Evolutionary conservation across 2,113 vertebrate species (phyloP).

Genomic region (Rissa tridactyla): DNA sequence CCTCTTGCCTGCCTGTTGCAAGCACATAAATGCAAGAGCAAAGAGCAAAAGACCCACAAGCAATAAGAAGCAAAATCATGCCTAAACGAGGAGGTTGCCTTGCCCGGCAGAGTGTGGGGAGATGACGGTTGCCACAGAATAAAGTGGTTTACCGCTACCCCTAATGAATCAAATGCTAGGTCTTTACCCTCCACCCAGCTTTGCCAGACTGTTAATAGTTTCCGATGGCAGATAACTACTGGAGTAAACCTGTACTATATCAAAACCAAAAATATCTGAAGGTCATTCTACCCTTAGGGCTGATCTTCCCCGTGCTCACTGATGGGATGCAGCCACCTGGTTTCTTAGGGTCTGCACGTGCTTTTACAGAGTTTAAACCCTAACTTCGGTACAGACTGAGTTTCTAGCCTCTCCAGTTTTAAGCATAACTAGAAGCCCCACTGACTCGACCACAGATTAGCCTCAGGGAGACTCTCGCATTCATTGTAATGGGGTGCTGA

Average conservation of each 20-base stretch:
- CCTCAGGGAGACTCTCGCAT: background rate
- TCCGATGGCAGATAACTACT: background rate
- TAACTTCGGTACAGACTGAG: background rate
- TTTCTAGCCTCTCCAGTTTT: background rate
- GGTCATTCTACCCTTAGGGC: background rate
- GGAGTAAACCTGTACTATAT: background rate
- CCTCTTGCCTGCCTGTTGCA: background rate
- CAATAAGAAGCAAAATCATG: background rate
- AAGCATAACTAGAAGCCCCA: background rate
- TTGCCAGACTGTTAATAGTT: background rate
- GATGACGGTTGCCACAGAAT: background rate
- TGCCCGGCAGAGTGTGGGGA: rapidly evolving
- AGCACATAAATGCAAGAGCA: background rate
- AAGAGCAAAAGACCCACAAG: background rate
- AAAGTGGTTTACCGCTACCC: background rate
- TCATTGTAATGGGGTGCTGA: background rate
- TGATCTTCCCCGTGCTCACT: background rate
- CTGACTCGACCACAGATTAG: background rate
- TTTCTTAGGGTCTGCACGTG: background rate
- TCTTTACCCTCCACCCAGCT: background rate
- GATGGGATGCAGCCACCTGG: background rate
- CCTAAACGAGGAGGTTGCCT: background rate
- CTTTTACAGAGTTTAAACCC: background rate
- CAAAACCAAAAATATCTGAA: background rate
- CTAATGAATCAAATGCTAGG: background rate